These are phyloP conservation scores for Coecobrya sp. DNA, from an alignment of 2,888 invertebrate genomes.

Conservation along the genomic window DNA sequence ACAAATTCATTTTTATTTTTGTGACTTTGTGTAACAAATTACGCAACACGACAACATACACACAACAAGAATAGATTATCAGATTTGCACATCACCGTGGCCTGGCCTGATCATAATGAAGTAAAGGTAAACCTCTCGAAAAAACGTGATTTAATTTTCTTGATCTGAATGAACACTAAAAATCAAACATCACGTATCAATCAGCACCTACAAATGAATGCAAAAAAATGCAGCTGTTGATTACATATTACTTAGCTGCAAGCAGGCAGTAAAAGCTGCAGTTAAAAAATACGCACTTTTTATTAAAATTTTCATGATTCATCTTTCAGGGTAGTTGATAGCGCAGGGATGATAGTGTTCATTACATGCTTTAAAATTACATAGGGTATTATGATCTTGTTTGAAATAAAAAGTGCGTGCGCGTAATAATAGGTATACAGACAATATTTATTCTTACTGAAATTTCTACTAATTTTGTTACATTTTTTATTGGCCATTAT, in stretches of 20 bases:
- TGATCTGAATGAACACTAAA: background rate
- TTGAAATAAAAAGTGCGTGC: conserved; percentile 14
- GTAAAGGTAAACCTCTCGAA: conserved; percentile 3
- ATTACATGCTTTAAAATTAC: background rate
- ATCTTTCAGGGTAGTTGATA: background rate
- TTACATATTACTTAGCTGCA: too few species aligned
- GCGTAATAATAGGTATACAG: background rate
- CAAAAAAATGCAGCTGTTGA: too few species aligned
- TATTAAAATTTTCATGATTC: too few species aligned
- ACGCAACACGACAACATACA: background rate
- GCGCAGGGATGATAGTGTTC: background rate
- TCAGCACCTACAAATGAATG: too few species aligned
- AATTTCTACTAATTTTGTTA: background rate
- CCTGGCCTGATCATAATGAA: background rate
- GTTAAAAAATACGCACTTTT: too few species aligned
- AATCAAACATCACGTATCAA: conserved; percentile 23
- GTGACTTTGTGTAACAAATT: background rate
- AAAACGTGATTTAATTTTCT: conserved; percentile 10
- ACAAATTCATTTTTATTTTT: conserved; percentile 2
- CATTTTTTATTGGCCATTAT: background rate
- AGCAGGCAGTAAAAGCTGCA: too few species aligned
- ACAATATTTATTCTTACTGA: too few species aligned
- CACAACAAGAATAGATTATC: too few species aligned
- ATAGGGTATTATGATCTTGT: background rate
- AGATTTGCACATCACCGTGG: background rate